phyloP scores from a whole-genome alignment of 1,140 invertebrate species.

The Oryzaephilus surinamensis region DNA sequence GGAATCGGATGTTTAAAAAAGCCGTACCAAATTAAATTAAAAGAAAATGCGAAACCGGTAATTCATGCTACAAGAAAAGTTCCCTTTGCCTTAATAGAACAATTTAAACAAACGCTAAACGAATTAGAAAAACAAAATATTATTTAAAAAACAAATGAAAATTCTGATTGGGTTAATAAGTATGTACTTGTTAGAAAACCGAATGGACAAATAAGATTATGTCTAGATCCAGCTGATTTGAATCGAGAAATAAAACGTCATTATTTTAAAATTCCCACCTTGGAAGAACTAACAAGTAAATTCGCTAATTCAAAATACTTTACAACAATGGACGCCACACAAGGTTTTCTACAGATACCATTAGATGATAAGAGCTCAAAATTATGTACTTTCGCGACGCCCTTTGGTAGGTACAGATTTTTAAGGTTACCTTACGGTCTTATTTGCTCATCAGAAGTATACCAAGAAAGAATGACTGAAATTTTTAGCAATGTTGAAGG shows the following conservation, averaged over 20 bases:
- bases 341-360: conserved; percentile 18
- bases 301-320: conserved; percentile 11
- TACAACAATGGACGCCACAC: conserved; percentile 19
- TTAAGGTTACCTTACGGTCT: conserved; percentile 4
- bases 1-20: too few species aligned
- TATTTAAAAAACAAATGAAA: too few species aligned
- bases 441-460: conserved; percentile 6
- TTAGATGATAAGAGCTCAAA: conserved; percentile 12
- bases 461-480: conserved; percentile 1
- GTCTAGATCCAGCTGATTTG: conserved; percentile 35
- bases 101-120: conserved; percentile 40
- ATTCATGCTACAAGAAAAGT: not conserved
- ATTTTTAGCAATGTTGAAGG: too few species aligned
- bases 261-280: conserved; percentile 23
- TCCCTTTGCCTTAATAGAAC: not conserved
- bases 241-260: conserved; percentile 34
- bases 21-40: too few species aligned
- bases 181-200: conserved; percentile 34
- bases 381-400: conserved; percentile 15
- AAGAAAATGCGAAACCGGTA: too few species aligned
- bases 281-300: conserved; percentile 23
- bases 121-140: conserved; percentile 22
- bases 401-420: conserved; percentile 9
- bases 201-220: conserved; percentile 31
- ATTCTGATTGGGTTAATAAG: conserved; percentile 33